phyloP scores from a whole-genome alignment of 2,797 vertebrate genomes.

The Cheirogaleus major region DNA sequence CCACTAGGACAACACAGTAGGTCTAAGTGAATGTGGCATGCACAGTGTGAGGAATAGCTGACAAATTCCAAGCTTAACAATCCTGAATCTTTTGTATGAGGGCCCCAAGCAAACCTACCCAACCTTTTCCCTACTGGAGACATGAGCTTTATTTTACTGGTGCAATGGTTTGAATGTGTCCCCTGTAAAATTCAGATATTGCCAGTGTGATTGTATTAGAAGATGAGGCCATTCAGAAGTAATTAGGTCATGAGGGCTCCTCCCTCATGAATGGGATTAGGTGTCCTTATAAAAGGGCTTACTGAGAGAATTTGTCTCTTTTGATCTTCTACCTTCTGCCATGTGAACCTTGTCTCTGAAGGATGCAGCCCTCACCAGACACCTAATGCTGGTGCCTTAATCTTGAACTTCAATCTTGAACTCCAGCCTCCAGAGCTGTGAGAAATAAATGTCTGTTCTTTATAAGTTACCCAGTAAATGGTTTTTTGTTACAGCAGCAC shows the following conservation, averaged over 20 bases:
- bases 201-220: background rate
- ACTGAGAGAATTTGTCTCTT: background rate
- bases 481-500: background rate
- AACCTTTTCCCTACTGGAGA: background rate
- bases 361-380: background rate
- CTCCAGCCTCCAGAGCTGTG: background rate
- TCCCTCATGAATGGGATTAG: background rate
- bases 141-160: background rate
- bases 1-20: background rate
- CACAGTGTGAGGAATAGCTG: background rate
- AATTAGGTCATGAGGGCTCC: background rate
- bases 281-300: background rate
- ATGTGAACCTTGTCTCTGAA: background rate
- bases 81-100: background rate
- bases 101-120: background rate
- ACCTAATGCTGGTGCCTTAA: background rate
- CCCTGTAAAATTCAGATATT: background rate
- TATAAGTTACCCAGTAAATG: background rate
- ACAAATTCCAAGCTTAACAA: background rate
- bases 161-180: background rate
- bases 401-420: background rate
- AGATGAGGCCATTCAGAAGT: background rate
- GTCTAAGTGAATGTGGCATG: background rate
- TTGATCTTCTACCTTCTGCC: background rate
- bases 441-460: background rate